Conservation (phyloP, 64 coral and sea anemone species). For the Montipora foliosa region DNA sequence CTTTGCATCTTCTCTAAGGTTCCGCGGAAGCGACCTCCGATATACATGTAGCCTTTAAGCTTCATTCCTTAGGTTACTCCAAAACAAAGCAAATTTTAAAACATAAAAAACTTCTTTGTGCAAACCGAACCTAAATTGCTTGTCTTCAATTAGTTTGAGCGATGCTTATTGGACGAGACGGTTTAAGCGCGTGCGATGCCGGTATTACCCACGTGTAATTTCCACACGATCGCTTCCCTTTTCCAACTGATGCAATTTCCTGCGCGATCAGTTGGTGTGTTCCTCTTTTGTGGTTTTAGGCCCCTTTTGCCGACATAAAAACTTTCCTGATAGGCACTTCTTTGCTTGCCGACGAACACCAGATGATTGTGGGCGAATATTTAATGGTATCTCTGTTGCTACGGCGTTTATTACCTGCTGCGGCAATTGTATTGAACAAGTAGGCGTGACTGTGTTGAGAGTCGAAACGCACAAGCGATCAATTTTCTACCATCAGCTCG, state of each 20-base stretch:
- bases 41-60: neutral
- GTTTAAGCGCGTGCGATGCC: neutral
- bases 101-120: neutral
- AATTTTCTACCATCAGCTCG: neutral
- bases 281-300: constrained; percentile 4
- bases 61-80: neutral
- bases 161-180: constrained; percentile 1
- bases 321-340: neutral
- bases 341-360: neutral
- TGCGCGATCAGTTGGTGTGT: neutral
- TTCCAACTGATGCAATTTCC: neutral
- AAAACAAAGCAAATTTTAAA: neutral
- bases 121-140: neutral
- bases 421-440: constrained; percentile 28
- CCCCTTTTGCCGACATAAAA: constrained; percentile 33
- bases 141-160: neutral
- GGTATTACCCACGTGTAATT: constrained; percentile 9
- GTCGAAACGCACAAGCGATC: neutral
- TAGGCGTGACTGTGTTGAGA: constrained; percentile 24
- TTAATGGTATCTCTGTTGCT: constrained; percentile 1
- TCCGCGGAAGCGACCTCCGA: too few species aligned
- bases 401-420: constrained; percentile 38
- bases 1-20: neutral
- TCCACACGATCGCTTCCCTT: neutral
- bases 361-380: constrained; percentile 4